These are phyloP conservation scores for Euproctis similis DNA, from an alignment of 2,888 invertebrate species.

Conservation along the genomic window DNA sequence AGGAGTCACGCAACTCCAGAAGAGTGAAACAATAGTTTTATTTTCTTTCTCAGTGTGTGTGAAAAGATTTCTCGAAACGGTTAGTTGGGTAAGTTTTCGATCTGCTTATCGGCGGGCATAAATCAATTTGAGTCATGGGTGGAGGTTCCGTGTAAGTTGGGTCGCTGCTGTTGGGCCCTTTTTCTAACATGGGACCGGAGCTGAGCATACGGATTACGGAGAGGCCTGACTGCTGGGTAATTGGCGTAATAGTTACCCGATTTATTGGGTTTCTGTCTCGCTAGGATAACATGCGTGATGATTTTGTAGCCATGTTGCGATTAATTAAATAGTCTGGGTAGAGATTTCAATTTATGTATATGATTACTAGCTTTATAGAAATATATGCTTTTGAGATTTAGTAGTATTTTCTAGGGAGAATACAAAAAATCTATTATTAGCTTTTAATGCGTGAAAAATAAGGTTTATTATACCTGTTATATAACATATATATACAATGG, in stretches of 20 bases:
- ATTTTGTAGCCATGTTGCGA: neutral
- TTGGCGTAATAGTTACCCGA: conserved; percentile 68
- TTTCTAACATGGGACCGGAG: conserved; percentile 52
- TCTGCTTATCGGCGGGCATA: conserved; percentile 63
- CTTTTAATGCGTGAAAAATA: no score
- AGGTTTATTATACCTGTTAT: no score
- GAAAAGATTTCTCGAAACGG: conserved; percentile 28
- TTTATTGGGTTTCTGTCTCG: conserved; percentile 44
- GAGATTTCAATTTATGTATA: no score
- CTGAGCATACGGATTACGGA: conserved; percentile 55
- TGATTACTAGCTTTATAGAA: no score
- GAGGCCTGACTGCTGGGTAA: conserved; percentile 61
- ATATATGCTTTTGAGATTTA: no score
- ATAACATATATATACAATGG: no score
- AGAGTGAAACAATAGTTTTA: conserved; percentile 51
- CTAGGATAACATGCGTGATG: neutral
- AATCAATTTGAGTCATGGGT: conserved; percentile 70
- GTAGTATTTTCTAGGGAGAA: no score
- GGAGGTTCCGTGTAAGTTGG: conserved; percentile 45
- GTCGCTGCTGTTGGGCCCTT: conserved; percentile 54
- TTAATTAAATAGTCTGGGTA: neutral
- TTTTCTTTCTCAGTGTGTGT: conserved; percentile 23
- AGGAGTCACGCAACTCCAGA: conserved; percentile 37
- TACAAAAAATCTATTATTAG: no score
- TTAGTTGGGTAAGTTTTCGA: conserved; percentile 45